Evolutionary conservation across 2,888 invertebrate genomes (phyloP), one percentile per base, ranked within the genome.

Genomic region (Piscicola geometra): DNA sequence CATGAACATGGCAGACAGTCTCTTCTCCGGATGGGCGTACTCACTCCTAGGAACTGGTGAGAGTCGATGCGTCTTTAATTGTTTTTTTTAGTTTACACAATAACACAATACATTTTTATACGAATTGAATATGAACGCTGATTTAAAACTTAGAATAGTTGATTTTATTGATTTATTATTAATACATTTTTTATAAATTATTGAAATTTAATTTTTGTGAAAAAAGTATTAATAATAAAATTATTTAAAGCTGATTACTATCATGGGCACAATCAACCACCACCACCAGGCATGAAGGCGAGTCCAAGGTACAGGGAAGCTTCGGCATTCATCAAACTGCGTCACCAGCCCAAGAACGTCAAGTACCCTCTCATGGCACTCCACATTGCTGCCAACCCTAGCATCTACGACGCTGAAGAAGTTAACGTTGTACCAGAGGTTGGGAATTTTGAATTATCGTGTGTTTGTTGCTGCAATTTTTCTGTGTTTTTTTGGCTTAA

Each of bases 1-100:
- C 9, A 78, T 80, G 33, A 81, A 80, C 21, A 80, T 79, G 60
- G 81, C 81, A 12, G 81, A 81, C 72, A 81, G 81, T 71, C 76
- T 81, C 60, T 66, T 79, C 36, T 78, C 79, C 25, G 41, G 76
- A 15, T 79, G 79, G 79, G 77, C 79, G 56, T 81, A 81, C 76
- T 71, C 78, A 28, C 75, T 81, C n/a, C 79, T 77, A 56, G 81
- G 81, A 15, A 77, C 80, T 72, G 80, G 80, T 80, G 18, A 1
- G 72, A 60, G 5, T 41, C 30, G 12, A 33, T 30, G 12, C 3
- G 9, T n/a, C n/a, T n/a, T n/a, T n/a, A n/a, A n/a, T n/a, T n/a
- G n/a, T n/a, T n/a, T n/a, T n/a, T n/a, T n/a, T n/a, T n/a, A n/a
- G n/a, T n/a, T n/a, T n/a, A n/a, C n/a, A n/a, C n/a, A n/a, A n/a